Base-by-base conservation (phyloP, 2,888 invertebrate genomes). In the Fragum whitleyi region DNA sequence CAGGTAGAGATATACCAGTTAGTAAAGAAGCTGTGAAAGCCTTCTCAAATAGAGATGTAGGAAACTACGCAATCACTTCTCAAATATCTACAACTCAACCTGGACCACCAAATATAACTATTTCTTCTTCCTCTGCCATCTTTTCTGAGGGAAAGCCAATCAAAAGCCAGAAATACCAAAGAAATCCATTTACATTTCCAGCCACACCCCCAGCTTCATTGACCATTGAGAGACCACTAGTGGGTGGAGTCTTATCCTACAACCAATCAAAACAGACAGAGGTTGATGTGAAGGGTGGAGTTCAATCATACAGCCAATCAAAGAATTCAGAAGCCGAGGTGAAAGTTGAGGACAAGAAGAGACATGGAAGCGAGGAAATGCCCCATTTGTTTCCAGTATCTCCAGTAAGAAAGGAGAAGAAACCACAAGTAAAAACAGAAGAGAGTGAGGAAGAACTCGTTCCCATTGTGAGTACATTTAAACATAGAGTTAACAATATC, bases 291-390 rank as follows among this genome's bases (percentile, higher is more conserved):
- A 36, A 36, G 32, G 55, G 57, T n/a, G 74, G 62, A 28, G 32
- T 65, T 9, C 28, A 29, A 19, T 23, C 42, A 19, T 51, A 53
- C n/a, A 68, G 51, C 72, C 81, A 81, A 71, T 75, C 81, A 78
- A 81, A 75, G 57, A 55, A 74, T n/a, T 19, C 69, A n/a, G 74
- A 65, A 5, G 42, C 19, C 19, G 74, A 69, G 26, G 68, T 29
- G 14, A 67, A 39, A 28, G n/a, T 72, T 19, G 75, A 71, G 61
- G 73, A 81, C 23, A 84, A 86, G 42, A 73, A 82, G 21, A 57
- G 84, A 71, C 78, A 83, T 71, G 72, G 47, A 11, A 85, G 86
- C 74, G 84, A 83, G 6, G 88, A 88, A n/a, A 87, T 87, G 87
- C 88, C 88, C 42, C 73, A 76, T 9, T 67, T 88, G 51, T 69